phyloP scores from a whole-genome alignment of 2,113 vertebrate genomes.

The Sander lucioperca region DNA sequence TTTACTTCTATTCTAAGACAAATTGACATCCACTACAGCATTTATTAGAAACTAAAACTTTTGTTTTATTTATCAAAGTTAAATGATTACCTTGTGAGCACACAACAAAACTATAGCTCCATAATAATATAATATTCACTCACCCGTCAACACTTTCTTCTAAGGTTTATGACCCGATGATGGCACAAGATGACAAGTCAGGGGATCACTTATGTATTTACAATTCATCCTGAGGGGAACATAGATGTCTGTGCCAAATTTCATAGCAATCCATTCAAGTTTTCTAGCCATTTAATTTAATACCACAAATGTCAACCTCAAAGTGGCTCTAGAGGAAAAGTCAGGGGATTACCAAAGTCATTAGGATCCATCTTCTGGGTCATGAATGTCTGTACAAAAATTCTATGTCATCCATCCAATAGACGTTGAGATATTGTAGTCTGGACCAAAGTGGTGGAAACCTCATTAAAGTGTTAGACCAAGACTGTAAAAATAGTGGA shows the following conservation, averaged over 20 bases:
- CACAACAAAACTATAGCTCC: background rate
- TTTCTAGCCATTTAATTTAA: background rate
- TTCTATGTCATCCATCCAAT: background rate
- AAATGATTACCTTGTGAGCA: background rate
- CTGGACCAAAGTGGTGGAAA: background rate
- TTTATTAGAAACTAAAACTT: background rate
- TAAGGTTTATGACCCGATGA: background rate
- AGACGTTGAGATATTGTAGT: conserved; percentile 1
- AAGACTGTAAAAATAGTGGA: too few species aligned
- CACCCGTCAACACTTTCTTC: background rate
- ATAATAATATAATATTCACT: background rate
- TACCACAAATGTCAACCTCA: background rate
- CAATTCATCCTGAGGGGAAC: background rate
- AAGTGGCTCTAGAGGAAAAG: background rate
- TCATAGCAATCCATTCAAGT: background rate
- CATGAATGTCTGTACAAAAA: too few species aligned
- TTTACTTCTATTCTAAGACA: background rate
- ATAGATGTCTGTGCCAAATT: background rate
- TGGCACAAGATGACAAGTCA: background rate
- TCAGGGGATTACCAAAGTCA: background rate
- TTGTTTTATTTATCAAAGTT: background rate
- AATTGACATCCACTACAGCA: background rate
- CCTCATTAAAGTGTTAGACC: too few species aligned
- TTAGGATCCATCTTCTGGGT: background rate
- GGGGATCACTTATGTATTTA: background rate